Conservation (phyloP, 1,140 invertebrate genomes). For the Dendroctonus ponderosae region DNA sequence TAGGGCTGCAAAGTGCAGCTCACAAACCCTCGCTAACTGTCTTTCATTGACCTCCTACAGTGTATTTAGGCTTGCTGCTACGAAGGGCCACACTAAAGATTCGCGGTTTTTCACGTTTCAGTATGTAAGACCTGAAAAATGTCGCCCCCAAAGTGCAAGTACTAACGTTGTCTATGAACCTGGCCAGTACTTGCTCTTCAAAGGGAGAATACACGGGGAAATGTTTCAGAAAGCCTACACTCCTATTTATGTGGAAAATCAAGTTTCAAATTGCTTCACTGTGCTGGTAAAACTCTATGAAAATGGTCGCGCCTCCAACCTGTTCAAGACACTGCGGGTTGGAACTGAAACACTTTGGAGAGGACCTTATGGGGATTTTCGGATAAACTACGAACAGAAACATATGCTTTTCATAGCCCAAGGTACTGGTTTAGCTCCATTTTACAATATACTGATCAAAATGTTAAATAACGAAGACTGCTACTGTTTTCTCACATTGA, state of each 20-base stretch:
- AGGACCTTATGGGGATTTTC: constrained; percentile 65
- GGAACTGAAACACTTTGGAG: constrained; percentile 59
- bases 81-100: constrained; percentile 44
- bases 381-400: constrained; percentile 54
- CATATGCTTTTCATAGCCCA: constrained; percentile 63
- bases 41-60: constrained; percentile 57
- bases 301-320: constrained; percentile 60
- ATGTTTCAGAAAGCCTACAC: constrained; percentile 63
- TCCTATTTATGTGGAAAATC: constrained; percentile 54
- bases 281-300: constrained; percentile 65
- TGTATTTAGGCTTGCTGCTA: constrained; percentile 54
- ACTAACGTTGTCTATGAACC: constrained; percentile 49
- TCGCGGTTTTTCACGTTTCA: constrained; percentile 44
- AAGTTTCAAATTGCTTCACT: constrained; percentile 55
- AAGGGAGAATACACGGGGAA: constrained; percentile 25
- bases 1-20: constrained; percentile 46
- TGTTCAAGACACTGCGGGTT: constrained; percentile 55
- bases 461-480: constrained; percentile 65
- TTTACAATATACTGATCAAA: constrained; percentile 59
- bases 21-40: constrained; percentile 38
- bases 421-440: constrained; percentile 69
- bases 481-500: constrained; percentile 58
- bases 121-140: constrained; percentile 46
- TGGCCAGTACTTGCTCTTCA: constrained; percentile 61
- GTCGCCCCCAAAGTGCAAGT: constrained; percentile 9